Evolutionary conservation across 2,888 invertebrate species (phyloP), one percentile per base, ranked within the genome.

Genomic region (Macrophya annulata): DNA sequence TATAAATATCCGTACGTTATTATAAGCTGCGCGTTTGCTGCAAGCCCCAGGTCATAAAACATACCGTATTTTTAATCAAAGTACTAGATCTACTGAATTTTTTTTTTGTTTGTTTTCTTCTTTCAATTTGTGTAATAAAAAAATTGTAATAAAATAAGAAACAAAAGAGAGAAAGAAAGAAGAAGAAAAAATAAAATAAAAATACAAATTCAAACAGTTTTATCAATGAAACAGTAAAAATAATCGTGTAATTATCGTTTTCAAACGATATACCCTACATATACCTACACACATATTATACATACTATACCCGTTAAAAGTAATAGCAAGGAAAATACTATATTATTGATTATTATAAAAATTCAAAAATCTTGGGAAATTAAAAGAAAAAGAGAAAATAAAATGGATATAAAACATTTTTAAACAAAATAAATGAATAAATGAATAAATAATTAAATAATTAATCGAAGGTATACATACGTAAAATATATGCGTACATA

Each of bases 1-100:
- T 37, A 59, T 55, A 31, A 55, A 90, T 91, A 91, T 90, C 90
- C 90, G 89, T 91, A 90, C 90, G 90, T 92, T 91, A 91, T 90
- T 91, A 91, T 37, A 72, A 91, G 90, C 88, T 89, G 89, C 89
- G 89, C 89, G 21, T 25, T 62, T 10, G 25, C 90, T 88, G 88
- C 88, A 90, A 85, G 88, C 87, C 40, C 40, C 71, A 40, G 8
- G n/a, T 71, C 40, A 71, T 71, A 31, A 71, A 40, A 37, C 71
- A 40, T 71, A 62, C 62, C 62, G 62, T 62, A 62, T 55, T 55
- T 31, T 71, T 71, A 71, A 31, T 71, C 71, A n/a, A 31, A 71
- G 71, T 71, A 71, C 71, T 71, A 37, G 71, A 71, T 71, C 37
- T 40, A 40, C 17, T 71, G 15, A 71, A 71, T 25, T 62, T 62